Conservation (phyloP, 2,888 invertebrate genomes). For the Embidobia sp. region DNA sequence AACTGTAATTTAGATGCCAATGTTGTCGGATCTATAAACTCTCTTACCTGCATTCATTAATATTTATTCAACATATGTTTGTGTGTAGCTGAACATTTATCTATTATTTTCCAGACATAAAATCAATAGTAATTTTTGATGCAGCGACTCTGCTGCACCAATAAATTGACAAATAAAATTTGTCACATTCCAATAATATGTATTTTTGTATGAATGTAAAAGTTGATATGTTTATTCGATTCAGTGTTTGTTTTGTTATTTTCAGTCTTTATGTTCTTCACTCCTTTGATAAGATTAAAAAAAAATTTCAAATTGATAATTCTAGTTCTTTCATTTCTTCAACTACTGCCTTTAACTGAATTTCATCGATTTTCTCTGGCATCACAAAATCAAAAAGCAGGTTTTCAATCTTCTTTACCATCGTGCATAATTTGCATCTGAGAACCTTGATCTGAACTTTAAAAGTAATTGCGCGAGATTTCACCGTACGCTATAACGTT, state of each 20-base stretch:
- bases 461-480: slow-evolving; percentile 31
- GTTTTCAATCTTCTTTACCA: neutral
- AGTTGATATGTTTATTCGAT: too few relatives aligned
- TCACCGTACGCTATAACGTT: slow-evolving; percentile 2
- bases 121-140: neutral
- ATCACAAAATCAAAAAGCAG: too few relatives aligned
- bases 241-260: too few relatives aligned
- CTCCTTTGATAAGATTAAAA: too few relatives aligned
- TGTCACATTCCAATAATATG: neutral
- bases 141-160: neutral
- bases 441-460: slow-evolving; percentile 4
- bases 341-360: too few relatives aligned
- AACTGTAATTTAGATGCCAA: too few relatives aligned
- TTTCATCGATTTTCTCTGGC: too few relatives aligned
- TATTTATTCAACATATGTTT: neutral
- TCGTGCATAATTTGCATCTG: slow-evolving; percentile 4
- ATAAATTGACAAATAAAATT: neutral
- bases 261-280: too few relatives aligned
- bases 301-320: too few relatives aligned
- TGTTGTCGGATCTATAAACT: neutral
- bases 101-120: slow-evolving; percentile 4
- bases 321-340: too few relatives aligned
- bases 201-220: too few relatives aligned
- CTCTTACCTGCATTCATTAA: neutral
- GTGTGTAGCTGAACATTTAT: neutral